Evolutionary conservation across 2,888 invertebrate genomes (phyloP).

Genomic region (Macrophya annulata): DNA sequence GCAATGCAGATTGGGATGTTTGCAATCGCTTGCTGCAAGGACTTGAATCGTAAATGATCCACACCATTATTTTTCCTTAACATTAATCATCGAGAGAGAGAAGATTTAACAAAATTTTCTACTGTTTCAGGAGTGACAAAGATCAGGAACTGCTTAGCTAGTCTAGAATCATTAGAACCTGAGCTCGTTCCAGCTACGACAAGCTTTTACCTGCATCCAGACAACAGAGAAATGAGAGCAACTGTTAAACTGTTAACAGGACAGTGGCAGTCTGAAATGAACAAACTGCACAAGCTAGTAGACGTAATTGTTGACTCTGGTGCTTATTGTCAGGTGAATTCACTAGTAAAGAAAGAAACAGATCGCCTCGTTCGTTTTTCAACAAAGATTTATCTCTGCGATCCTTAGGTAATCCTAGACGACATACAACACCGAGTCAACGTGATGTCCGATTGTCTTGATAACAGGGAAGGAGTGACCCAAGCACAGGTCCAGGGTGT

Average conservation of each 20-base stretch:
- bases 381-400: neutral
- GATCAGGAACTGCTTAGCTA: slow-evolving; percentile 85
- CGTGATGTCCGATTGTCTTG: slow-evolving; percentile 72
- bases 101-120: slow-evolving; percentile 9
- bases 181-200: slow-evolving; percentile 85
- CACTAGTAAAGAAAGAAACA: neutral
- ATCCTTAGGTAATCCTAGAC: slow-evolving; percentile 73
- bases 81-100: neutral
- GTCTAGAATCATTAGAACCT: slow-evolving; percentile 86
- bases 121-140: slow-evolving; percentile 82
- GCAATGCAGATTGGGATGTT: slow-evolving; percentile 87
- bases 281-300: slow-evolving; percentile 82
- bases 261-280: slow-evolving; percentile 84
- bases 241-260: slow-evolving; percentile 80
- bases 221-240: slow-evolving; percentile 81
- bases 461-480: slow-evolving; percentile 72
- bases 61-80: neutral
- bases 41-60: slow-evolving; percentile 77
- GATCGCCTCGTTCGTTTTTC: neutral
- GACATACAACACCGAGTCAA: slow-evolving; percentile 73
- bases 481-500: slow-evolving; percentile 71
- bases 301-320: slow-evolving; percentile 86
- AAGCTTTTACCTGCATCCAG: slow-evolving; percentile 79
- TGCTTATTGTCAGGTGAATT: slow-evolving; percentile 85
- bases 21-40: slow-evolving; percentile 84